Conservation (phyloP, 2,888 invertebrate genomes). For the Drosophila macrospina region DNA sequence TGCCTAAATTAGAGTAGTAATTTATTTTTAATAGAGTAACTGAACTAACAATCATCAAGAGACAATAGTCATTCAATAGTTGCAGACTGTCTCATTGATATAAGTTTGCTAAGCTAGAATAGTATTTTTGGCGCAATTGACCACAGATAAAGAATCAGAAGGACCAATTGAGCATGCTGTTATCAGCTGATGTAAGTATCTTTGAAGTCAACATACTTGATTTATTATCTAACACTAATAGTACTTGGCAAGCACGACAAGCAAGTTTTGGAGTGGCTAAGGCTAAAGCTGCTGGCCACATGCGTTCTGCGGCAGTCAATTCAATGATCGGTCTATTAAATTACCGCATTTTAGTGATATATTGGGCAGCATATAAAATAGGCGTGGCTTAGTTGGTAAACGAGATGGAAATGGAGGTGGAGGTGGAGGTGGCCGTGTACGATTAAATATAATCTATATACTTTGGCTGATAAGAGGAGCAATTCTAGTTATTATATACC, state of each 20-base stretch:
- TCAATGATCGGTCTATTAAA: slow-evolving; percentile 33
- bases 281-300: slow-evolving; percentile 12
- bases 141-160: not conserved
- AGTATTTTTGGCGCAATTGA: not conserved
- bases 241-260: slow-evolving; percentile 34
- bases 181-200: slow-evolving; percentile 18
- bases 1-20: not conserved
- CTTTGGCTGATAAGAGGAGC: slow-evolving; percentile 42
- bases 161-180: slow-evolving; percentile 8
- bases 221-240: slow-evolving; percentile 23
- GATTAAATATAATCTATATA: slow-evolving; percentile 66
- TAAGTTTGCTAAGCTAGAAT: not conserved
- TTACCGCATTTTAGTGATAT: slow-evolving; percentile 23
- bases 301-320: not conserved
- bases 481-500: slow-evolving; percentile 10
- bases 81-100: not conserved
- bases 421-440: not conserved
- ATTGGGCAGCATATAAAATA: slow-evolving; percentile 19
- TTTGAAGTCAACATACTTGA: slow-evolving; percentile 11
- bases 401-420: not conserved
- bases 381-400: not conserved
- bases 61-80: not conserved
- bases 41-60: not conserved
- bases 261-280: not conserved
- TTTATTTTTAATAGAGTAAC: not conserved